Base-by-base conservation (phyloP, 1,140 invertebrate species). In the Pachyrhynchus sulphureomaculatus region DNA sequence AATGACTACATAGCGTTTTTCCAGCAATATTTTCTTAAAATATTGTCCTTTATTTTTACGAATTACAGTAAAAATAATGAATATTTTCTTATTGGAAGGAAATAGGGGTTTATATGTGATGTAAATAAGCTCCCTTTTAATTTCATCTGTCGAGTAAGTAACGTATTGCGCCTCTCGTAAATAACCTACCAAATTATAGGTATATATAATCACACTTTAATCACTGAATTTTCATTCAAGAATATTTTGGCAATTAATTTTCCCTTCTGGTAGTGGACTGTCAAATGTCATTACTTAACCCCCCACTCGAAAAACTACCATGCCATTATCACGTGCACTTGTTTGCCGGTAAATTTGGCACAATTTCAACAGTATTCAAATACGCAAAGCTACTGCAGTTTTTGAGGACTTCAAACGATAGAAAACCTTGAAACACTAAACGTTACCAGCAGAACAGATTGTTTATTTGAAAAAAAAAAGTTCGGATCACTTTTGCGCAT, bases 241-340 rank as follows among this genome's bases (percentile, higher is more conserved):
- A 48, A 65, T 56, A 49, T 62, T 63, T 64, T 61, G 51, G 48
- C 34, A 44, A 62, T 65, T 45, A 52, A 60, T 58, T 63, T 61
- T 67, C 57, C 44, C 53, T 37, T 67, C 21, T 5, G n/a, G n/a
- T n/a, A n/a, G n/a, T n/a, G 24, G 39, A 47, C 44, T n/a, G 5
- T 26, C 33, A 20, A 45, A 20, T 62, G 56, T 60, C 36, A 51
- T 13, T 42, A 17, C 20, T 45, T 44, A 59, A 63, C 64, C 48
- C 51, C 56, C 48, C 34, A 24, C 20, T 20, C 10, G 18, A 33
- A 49, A 47, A 17, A 12, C 8, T 51, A 66, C 55, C 70, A 68
- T 68, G 71, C 68, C 53, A 59, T 55, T 51, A 68, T 72, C 71
- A 72, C 71, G 66, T 72, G 71, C 62, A 48, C 49, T 65, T 70